These are phyloP conservation scores for Rhizomys pruinosus DNA, from an alignment of 2,113 vertebrate genomes.

Conservation along the genomic window DNA sequence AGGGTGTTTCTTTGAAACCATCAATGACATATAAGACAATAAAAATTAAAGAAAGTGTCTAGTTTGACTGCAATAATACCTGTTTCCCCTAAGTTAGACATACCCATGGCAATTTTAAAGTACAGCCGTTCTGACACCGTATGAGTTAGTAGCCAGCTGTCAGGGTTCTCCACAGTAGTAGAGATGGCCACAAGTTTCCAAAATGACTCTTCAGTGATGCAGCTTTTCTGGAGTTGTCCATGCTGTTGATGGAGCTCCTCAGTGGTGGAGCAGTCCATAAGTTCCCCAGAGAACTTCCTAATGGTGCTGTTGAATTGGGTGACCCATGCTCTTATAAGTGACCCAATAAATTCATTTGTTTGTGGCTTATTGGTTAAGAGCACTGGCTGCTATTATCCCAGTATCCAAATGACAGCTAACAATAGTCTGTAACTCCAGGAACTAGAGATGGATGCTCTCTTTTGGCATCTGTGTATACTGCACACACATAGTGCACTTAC, in stretches of 20 bases:
- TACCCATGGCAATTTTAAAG: background rate
- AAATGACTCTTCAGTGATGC: background rate
- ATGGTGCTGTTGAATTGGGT: background rate
- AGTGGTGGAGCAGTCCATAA: background rate
- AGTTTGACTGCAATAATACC: too few species aligned
- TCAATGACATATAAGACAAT: background rate
- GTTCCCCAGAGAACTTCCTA: background rate
- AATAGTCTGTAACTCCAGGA: too few species aligned
- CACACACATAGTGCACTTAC: too few species aligned
- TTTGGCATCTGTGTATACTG: too few species aligned
- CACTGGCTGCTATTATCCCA: too few species aligned
- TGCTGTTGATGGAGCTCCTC: background rate
- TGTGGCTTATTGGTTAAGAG: too few species aligned
- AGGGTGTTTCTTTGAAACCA: background rate
- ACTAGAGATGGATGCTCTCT: too few species aligned
- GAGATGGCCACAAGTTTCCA: too few species aligned
- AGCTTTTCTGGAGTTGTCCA: background rate
- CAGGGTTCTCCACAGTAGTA: too few species aligned
- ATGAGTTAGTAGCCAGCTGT: background rate
- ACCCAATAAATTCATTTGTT: background rate
- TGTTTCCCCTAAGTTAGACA: background rate
- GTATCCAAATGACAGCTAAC: too few species aligned
- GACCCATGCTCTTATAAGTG: background rate
- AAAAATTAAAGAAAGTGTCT: background rate
- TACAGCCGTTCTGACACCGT: background rate